Base-by-base conservation (phyloP, 2,113 vertebrate species). In the Podarcis cretensis region DNA sequence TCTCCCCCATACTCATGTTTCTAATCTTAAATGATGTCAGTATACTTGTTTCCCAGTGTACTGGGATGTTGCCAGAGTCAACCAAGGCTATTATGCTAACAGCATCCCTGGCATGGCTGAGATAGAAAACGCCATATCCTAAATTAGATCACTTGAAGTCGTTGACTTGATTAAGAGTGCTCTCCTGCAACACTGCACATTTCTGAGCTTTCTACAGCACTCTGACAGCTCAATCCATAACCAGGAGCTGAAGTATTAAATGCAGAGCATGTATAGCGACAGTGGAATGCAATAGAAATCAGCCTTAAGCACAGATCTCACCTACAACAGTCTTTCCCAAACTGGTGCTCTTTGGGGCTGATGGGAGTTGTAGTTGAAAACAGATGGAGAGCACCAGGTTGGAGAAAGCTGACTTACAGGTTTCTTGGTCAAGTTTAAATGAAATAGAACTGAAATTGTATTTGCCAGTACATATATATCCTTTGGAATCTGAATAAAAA, bases 1-100 rank as follows among this genome's bases (percentile, higher is more conserved):
- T 37, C 89, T 79, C 83, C 88, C 83, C 82, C 87, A 21, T 32
- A 87, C 90, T 93, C 92, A 92, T 94, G 92, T 93, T 95, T 95
- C 91, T 89, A 93, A 93, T 93, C 94, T 92, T 85, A 93, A 96
- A 93, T 97, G 90, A 96, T 93, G 94, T 96, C 95, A 96, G 92
- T 84, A 66, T 89, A 0, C 3, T 91, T 92, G 93, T 93, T 93
- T 93, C 89, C 48, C 48, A 54, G 48, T 54, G 48, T 35, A 40
- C 90, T 96, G 96, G 92, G 90, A 85, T 76, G 80, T 69, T 95
- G 94, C 95, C 95, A 95, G 90, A 86, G 80, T 92, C 25, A 10
- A 91, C 91, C 90, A 89, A 37, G 6, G 69, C 92, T 93, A 93
- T 83, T 95, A 95, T 93, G 87, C 93, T 91, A 95, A 94, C 91